Conservation (phyloP, 2,113 vertebrate species). For the Gracilinanus agilis region DNA sequence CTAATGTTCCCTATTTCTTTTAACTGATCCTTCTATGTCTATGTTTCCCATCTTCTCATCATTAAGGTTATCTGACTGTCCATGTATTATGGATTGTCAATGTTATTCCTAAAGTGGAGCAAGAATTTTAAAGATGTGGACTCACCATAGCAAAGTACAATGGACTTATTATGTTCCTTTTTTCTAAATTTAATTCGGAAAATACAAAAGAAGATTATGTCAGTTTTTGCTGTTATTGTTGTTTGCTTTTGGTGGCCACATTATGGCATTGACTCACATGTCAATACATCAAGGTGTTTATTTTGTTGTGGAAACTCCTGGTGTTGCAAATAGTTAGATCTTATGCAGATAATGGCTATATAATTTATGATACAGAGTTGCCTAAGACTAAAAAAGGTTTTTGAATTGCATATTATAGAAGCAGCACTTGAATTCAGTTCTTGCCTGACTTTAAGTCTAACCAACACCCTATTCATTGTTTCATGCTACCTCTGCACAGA, state of each 20-base stretch:
- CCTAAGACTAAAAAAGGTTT: not conserved
- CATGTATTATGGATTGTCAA: not conserved
- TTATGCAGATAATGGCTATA: not conserved
- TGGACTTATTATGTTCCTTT: too few species aligned
- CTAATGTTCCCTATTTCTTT: not conserved
- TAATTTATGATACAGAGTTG: not conserved
- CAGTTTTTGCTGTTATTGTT: too few species aligned
- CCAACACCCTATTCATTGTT: not conserved
- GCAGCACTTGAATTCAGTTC: not conserved
- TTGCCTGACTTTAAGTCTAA: not conserved
- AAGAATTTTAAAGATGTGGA: too few species aligned
- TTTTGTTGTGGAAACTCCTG: not conserved
- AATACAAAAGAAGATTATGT: too few species aligned
- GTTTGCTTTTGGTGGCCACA: too few species aligned
- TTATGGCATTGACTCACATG: too few species aligned
- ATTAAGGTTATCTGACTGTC: not conserved
- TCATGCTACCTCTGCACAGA: not conserved
- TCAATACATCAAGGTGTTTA: not conserved
- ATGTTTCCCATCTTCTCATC: not conserved
- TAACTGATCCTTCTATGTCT: not conserved
- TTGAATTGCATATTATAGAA: not conserved
- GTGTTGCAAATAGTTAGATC: not conserved
- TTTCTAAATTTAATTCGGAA: too few species aligned
- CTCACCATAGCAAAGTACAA: too few species aligned
- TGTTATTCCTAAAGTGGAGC: not conserved